These are phyloP conservation scores for Dinomys branickii DNA, from an alignment of 2,113 vertebrate species.

Conservation along the genomic window DNA sequence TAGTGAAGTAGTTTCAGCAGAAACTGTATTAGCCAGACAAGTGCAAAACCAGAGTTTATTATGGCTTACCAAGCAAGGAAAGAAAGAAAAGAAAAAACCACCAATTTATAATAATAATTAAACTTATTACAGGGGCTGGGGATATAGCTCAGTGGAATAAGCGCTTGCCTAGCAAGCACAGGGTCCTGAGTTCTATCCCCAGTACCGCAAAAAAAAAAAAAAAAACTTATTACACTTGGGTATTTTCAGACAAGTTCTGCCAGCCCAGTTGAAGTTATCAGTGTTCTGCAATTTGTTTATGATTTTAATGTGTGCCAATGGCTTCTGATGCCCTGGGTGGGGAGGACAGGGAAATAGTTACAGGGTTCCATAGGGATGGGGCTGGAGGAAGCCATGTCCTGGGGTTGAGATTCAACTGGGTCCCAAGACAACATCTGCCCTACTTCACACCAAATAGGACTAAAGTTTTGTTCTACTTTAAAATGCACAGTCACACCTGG, in stretches of 20 bases:
- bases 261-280: not conserved
- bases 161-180: no score
- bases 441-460: no score
- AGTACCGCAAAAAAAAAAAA: no score
- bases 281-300: not conserved
- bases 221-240: not conserved
- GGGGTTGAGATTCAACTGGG: rapidly evolving
- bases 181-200: no score
- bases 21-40: conserved; percentile 4
- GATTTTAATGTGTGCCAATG: not conserved
- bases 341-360: no score
- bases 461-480: not conserved
- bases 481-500: not conserved
- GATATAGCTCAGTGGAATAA: no score
- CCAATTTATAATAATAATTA: not conserved
- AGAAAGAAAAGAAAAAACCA: not conserved
- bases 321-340: no score
- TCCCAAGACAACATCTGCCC: rapidly evolving
- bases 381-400: not conserved
- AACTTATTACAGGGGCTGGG: not conserved
- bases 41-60: not conserved
- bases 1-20: not conserved
- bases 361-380: rapidly evolving
- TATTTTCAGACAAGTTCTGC: conserved; percentile 30
- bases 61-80: not conserved